phyloP scores from a whole-genome alignment of 2,797 vertebrate genomes.

The Enteromius viviparus region DNA sequence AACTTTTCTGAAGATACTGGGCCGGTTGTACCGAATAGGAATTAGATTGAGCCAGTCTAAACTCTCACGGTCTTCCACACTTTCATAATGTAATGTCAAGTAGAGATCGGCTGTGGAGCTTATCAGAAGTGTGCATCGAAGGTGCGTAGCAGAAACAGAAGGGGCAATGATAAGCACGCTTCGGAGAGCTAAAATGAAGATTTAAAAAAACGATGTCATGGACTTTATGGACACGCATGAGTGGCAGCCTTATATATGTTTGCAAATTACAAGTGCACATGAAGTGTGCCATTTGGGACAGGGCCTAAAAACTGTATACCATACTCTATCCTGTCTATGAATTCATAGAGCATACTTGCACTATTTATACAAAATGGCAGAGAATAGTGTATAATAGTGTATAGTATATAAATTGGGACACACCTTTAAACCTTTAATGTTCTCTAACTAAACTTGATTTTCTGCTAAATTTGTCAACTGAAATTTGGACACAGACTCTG shows the following conservation, averaged over 20 bases:
- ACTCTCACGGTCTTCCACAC: not conserved
- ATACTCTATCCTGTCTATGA: not conserved
- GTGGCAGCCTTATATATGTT: not conserved
- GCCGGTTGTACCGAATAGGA: too few relatives aligned
- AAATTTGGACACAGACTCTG: not conserved
- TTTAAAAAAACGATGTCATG: not conserved
- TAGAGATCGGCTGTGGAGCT: not conserved
- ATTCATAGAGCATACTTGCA: not conserved
- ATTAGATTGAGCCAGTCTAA: too few relatives aligned
- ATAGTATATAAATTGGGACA: not conserved
- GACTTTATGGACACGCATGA: not conserved
- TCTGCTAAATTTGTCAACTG: not conserved
- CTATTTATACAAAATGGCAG: not conserved
- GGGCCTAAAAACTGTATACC: not conserved
- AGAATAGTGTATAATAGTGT: not conserved
- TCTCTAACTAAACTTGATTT: not conserved
- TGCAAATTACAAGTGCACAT: not conserved
- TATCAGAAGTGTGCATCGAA: not conserved
- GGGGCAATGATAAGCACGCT: too few relatives aligned
- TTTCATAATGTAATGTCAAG: not conserved
- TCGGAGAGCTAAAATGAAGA: not conserved
- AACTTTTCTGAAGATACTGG: too few relatives aligned
- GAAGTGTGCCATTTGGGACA: not conserved
- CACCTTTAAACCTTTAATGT: not conserved
- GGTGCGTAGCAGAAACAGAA: not conserved